Conservation (phyloP, 2,113 vertebrate genomes). For the Leptobrachium leishanense region DNA sequence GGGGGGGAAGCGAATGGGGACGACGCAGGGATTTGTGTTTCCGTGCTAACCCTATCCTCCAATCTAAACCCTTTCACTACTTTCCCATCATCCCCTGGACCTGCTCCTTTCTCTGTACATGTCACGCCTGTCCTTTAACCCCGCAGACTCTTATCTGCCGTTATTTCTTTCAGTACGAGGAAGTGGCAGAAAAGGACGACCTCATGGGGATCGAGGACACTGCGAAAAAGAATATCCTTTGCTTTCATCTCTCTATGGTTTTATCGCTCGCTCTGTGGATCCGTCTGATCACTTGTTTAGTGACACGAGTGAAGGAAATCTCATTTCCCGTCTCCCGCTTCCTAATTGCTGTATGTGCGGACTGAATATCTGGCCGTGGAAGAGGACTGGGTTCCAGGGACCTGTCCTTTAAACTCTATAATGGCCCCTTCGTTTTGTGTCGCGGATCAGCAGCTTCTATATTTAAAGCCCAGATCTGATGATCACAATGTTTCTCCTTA, state of each 20-base stretch:
- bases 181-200: constrained; percentile 91
- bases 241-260: too few relatives aligned
- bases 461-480: background rate
- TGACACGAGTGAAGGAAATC: too few relatives aligned
- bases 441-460: too few relatives aligned
- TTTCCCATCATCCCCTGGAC: background rate
- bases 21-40: too few relatives aligned
- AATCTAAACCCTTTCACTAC: background rate
- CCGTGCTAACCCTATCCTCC: background rate
- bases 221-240: constrained; percentile 89
- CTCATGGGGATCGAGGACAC: constrained; percentile 93
- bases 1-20: background rate
- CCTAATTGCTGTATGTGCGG: too few relatives aligned
- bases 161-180: constrained; percentile 76
- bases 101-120: background rate
- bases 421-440: too few relatives aligned
- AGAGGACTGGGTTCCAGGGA: too few relatives aligned
- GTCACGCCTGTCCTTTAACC: background rate
- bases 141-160: background rate
- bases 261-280: too few relatives aligned
- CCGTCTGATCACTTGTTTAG: too few relatives aligned
- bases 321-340: too few relatives aligned
- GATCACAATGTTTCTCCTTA: constrained; percentile 53
- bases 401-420: too few relatives aligned
- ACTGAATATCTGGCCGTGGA: too few relatives aligned